Percentiles rank a stretch among this genome's conserved stretches.
Evolutionary conservation across 2,113 vertebrate genomes (phyloP).

Genomic region (Malurus alboscapulatus): DNA sequence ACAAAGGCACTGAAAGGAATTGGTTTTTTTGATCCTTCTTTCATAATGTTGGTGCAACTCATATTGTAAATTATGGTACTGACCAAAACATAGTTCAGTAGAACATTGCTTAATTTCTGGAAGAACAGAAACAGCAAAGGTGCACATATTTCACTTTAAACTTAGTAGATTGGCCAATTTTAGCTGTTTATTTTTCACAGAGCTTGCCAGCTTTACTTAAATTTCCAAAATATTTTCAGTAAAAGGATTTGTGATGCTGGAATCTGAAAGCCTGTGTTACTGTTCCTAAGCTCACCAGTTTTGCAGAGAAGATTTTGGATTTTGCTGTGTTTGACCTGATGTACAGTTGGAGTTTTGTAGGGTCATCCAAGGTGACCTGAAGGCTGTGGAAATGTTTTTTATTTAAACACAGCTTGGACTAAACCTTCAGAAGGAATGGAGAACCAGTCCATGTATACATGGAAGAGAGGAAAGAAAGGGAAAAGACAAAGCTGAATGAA

Average conservation of each 20-base stretch:
- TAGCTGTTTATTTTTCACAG: background rate
- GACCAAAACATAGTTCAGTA: background rate
- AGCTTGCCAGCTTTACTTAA: background rate
- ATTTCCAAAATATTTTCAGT: constrained; percentile 11
- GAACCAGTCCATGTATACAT: fast-evolving
- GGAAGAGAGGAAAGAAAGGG: background rate
- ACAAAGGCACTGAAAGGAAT: background rate
- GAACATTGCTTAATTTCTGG: background rate
- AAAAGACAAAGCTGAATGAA: background rate
- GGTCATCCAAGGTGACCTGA: background rate
- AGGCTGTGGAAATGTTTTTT: background rate
- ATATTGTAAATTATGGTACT: background rate
- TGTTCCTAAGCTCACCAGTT: background rate
- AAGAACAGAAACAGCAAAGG: background rate
- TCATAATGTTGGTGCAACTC: background rate
- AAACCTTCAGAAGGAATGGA: background rate
- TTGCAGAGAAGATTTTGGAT: background rate
- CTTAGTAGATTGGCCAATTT: background rate
- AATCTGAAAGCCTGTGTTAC: background rate
- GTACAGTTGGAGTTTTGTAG: background rate
- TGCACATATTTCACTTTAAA: background rate
- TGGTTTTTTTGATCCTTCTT: background rate
- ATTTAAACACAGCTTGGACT: background rate
- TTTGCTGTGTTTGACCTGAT: background rate
- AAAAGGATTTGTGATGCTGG: background rate